Base-by-base conservation (phyloP, 1,140 invertebrate genomes). In the Drosophila busckii region DNA sequence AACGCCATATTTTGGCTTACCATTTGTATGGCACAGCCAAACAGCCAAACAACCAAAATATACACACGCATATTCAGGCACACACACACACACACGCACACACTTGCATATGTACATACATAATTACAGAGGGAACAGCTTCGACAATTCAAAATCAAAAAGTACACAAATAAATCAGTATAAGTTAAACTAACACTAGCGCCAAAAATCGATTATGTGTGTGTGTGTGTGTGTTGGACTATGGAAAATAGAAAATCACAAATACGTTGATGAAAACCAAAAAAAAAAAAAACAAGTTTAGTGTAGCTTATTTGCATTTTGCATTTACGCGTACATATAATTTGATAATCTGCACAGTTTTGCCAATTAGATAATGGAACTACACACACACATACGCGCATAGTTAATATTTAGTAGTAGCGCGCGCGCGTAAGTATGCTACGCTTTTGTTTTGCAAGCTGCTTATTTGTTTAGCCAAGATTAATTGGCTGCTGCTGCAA, bases 1-100 rank as follows among this genome's bases (percentile, higher is more conserved):
- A 82, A 65, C 73, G 69, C 73, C 73, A 78, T 80, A 78, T 80
- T 78, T 65, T 25, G 56, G 59, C 37, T 31, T 34, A 34, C 64
- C 32, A 62, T 49, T 62, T 37, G 31, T 25, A 38, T 54, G 20
- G 40, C 10, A 32, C n/a, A n/a, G n/a, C n/a, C n/a, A n/a, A n/a
- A 5, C 2, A 0, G 3, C 10, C 4, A n/a, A 2, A 0, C n/a
- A 0, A 17, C 4, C 6, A 8, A n/a, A 4, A 15, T 2, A 34
- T n/a, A 16, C 1, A 16, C 38, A 52, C 31, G 49, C 28, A 19
- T 4, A 38, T 13, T 19, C 15, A 9, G 2, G n/a, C 16, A 10
- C 32, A 58, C 22, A 42, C 2, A 23, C 5, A 7, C 28, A 25
- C 23, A 58, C 42, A 26, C 5, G 0, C 16, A 15, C 5, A 15